Percentiles rank a stretch among this genome's conserved stretches.
These are phyloP conservation scores for Camponotus fellah DNA, from an alignment of 2,888 invertebrate species.

Conservation along the genomic window DNA sequence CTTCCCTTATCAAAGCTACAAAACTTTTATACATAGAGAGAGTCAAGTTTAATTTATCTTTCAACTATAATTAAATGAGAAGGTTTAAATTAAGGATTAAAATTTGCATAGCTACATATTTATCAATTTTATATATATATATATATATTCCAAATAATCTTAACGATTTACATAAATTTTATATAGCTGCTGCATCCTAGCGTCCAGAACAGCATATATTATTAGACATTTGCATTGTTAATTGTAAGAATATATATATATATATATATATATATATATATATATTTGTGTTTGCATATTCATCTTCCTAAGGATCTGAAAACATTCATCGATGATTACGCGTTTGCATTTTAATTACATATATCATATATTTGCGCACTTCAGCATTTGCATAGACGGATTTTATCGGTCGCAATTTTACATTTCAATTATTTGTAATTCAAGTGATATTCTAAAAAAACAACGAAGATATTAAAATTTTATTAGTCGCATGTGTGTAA, in stretches of 20 bases:
- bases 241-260: not conserved
- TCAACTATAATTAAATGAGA: not conserved
- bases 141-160: not conserved
- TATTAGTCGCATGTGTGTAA: not conserved
- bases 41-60: not conserved
- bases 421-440: not conserved
- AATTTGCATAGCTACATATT: no score
- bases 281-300: not conserved
- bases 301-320: not conserved
- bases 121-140: not conserved
- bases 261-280: no score
- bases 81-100: no score
- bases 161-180: not conserved
- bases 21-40: not conserved
- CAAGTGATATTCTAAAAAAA: not conserved
- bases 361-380: not conserved
- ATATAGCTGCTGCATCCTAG: not conserved
- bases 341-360: constrained; percentile 12
- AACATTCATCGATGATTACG: not conserved
- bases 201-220: not conserved
- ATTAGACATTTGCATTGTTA: not conserved
- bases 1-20: not conserved
- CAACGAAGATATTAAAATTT: not conserved
- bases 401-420: not conserved
- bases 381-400: constrained; percentile 2